Conservation (phyloP, 2,113 vertebrate species). For the Alligator mississippiensis region DNA sequence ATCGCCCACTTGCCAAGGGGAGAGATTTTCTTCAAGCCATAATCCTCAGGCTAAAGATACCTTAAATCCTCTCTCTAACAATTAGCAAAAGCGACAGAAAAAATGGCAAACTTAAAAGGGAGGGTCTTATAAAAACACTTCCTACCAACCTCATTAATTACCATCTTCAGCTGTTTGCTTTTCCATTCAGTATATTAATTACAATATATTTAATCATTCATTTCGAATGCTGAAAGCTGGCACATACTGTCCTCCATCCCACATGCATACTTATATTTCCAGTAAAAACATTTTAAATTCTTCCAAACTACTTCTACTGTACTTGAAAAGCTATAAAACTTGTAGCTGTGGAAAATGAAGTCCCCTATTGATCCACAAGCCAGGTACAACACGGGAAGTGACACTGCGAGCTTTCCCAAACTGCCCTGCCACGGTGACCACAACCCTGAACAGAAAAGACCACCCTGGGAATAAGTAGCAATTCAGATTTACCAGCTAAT, state of each 20-base stretch:
- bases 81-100: not conserved
- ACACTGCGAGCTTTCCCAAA: not conserved
- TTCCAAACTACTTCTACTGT: constrained; percentile 48
- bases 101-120: not conserved
- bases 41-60: not conserved
- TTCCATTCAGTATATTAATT: not conserved
- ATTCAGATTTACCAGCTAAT: not conserved
- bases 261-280: constrained; percentile 40
- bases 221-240: constrained; percentile 42
- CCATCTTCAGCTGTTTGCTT: constrained; percentile 32
- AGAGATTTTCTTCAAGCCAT: not conserved
- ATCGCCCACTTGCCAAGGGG: constrained; percentile 30
- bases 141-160: not conserved
- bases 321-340: constrained; percentile 37
- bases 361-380: not conserved
- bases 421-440: not conserved
- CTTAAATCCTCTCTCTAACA: not conserved
- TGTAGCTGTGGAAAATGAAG: not conserved
- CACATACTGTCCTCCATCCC: constrained; percentile 12
- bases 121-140: not conserved
- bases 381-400: not conserved
- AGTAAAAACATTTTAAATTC: constrained; percentile 50
- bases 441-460: constrained; percentile 11
- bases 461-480: constrained; percentile 27
- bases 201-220: not conserved